Evolutionary conservation across 2,888 invertebrate genomes (phyloP), one percentile per base, ranked within the genome.

Genomic region (Dione vanillae): DNA sequence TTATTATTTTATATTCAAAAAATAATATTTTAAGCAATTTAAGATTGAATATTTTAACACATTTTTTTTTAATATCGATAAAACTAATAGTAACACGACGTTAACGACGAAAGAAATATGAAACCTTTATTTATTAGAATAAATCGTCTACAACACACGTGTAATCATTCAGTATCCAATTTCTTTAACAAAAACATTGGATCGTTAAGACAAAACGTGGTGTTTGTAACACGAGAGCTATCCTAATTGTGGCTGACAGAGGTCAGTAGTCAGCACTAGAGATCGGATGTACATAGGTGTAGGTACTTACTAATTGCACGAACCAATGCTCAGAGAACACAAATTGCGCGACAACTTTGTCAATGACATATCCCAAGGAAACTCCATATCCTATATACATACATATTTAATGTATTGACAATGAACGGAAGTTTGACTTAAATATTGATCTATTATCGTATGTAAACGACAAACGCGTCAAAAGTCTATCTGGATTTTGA

Each of bases 401-500:
- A 27, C 5, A 27, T 5, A 27, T 27, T n/a, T n/a, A n/a, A n/a
- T n/a, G 8, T 56, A 61, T 62, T 67, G 62, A 64, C 67, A 80
- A 79, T 72, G 71, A 79, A 72, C 82, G 89, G 89, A 91, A 85
- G 86, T 90, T 85, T 82, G 76, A 71, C 78, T 82, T 84, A 82
- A 87, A 89, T 90, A 88, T 90, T 90, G 80, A 80, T 80, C 75
- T 81, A 75, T 75, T 70, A 74, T 73, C 75, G 76, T 76, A 77
- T 74, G 76, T 75, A 66, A 69, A 70, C 66, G 61, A 61, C 61
- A 69, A 70, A 70, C 64, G 41, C 47, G 37, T 2, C 52, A 52
- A 59, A 54, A 45, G n/a, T 65, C 41, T n/a, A 47, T 6, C 47
- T 40, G n/a, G n/a, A 37, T 56, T 65, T 27, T 37, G 40, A 8